Conservation (phyloP, 2,113 vertebrate species). For the Smithornis capensis region DNA sequence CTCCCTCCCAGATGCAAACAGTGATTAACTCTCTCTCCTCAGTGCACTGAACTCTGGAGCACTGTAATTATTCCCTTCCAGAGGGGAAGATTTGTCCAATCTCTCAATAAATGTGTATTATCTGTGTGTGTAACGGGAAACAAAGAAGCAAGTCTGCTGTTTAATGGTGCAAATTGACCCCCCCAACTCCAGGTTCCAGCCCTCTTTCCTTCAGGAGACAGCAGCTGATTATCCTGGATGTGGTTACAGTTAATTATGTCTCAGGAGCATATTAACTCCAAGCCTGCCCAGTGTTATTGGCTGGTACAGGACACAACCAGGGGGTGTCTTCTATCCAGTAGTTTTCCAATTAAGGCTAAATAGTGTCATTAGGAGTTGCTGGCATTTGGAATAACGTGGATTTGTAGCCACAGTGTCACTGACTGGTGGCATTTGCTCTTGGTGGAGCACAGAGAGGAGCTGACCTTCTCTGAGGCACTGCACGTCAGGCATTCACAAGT, state of each 20-base stretch:
- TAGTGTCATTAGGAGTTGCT: neutral
- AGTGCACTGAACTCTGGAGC: neutral
- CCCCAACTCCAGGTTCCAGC: neutral
- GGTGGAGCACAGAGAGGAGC: neutral
- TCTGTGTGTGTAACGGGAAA: neutral
- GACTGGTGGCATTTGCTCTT: neutral
- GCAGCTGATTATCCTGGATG: neutral
- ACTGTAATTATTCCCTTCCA: conserved; percentile 49
- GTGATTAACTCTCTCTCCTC: conserved; percentile 36
- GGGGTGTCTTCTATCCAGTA: neutral
- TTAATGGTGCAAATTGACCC: neutral
- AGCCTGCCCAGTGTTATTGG: neutral
- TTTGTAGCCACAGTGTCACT: neutral
- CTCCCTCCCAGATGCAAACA: conserved; percentile 24
- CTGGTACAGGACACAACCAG: neutral
- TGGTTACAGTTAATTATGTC: neutral
- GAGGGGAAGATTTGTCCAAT: neutral
- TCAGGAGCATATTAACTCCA: neutral
- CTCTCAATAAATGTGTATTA: neutral
- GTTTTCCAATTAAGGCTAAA: conserved; percentile 9
- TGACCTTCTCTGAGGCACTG: neutral
- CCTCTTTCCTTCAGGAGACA: neutral
- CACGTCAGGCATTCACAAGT: neutral
- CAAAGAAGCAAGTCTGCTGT: neutral
- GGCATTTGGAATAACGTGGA: neutral